These are phyloP conservation scores for Uropsilus gracilis DNA, from an alignment of 2,113 vertebrate species.

Conservation along the genomic window DNA sequence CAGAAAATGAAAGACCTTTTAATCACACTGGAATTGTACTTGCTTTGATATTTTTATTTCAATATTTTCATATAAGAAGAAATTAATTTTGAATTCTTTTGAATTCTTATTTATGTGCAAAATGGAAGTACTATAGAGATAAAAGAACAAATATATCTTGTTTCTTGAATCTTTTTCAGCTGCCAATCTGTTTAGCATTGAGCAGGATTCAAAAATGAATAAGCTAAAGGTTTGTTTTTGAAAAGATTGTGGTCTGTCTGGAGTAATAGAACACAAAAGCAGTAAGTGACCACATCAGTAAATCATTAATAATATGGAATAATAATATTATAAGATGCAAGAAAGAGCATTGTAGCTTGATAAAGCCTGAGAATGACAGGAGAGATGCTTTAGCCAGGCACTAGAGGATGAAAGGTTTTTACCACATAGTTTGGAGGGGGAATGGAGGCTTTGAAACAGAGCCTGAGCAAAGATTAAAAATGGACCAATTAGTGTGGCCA, in stretches of 20 bases:
- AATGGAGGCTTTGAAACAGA: neutral
- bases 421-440: neutral
- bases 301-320: neutral
- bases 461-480: neutral
- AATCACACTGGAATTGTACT: neutral
- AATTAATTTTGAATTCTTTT: constrained; percentile 55
- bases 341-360: neutral
- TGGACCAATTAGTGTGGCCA: neutral
- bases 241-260: neutral
- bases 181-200: neutral
- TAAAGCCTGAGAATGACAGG: neutral
- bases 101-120: constrained; percentile 26
- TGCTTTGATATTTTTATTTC: constrained; percentile 57
- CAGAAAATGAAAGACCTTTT: neutral
- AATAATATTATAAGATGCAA: no score
- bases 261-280: neutral
- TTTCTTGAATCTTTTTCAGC: constrained; percentile 32
- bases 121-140: constrained; percentile 24
- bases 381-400: neutral
- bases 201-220: neutral
- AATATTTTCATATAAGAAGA: constrained; percentile 51
- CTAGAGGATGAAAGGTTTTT: neutral
- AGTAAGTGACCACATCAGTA: neutral
- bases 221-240: neutral
- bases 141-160: constrained; percentile 39